These are phyloP conservation scores for Caenorhabditis inopinata DNA, from an alignment of 1,140 invertebrate species.

Conservation along the genomic window DNA sequence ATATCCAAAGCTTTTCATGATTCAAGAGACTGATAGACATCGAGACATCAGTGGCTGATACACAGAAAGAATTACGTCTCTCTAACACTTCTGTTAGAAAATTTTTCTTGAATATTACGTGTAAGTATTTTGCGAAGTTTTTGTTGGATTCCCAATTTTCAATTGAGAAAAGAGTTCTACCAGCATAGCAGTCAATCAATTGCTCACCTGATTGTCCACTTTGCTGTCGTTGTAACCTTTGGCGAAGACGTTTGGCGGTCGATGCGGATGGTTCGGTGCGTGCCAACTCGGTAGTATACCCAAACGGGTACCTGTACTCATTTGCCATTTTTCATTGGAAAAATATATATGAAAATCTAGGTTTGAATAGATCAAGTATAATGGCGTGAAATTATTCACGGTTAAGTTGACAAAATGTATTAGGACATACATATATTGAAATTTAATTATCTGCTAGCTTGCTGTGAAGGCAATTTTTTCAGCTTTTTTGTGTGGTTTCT, in stretches of 20 bases:
- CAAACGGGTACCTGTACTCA: conserved; percentile 55
- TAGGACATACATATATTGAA: conserved; percentile 30
- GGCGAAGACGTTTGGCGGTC: conserved; percentile 62
- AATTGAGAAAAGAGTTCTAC: neutral
- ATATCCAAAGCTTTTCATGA: too few relatives aligned
- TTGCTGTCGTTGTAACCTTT: conserved; percentile 63
- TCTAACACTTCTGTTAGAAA: too few relatives aligned
- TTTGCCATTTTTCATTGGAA: neutral
- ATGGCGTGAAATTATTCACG: neutral
- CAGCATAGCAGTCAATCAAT: neutral
- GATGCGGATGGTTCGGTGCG: conserved; percentile 63
- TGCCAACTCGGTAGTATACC: conserved; percentile 64
- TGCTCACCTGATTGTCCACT: conserved; percentile 61
- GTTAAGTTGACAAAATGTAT: neutral
- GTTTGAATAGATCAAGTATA: neutral
- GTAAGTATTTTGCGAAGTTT: too few relatives aligned
- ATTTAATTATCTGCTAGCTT: conserved; percentile 24
- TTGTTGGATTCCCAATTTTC: neutral
- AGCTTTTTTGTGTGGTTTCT: neutral
- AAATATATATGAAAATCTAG: neutral
- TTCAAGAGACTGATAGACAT: too few relatives aligned
- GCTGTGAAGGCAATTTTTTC: neutral
- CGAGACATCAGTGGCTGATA: too few relatives aligned
- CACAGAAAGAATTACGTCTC: too few relatives aligned
- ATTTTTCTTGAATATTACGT: too few relatives aligned